Percentiles rank a stretch among this genome's conserved stretches.
phyloP scores from a whole-genome alignment of 2,113 vertebrate species.

The Microcebus griseorufus region DNA sequence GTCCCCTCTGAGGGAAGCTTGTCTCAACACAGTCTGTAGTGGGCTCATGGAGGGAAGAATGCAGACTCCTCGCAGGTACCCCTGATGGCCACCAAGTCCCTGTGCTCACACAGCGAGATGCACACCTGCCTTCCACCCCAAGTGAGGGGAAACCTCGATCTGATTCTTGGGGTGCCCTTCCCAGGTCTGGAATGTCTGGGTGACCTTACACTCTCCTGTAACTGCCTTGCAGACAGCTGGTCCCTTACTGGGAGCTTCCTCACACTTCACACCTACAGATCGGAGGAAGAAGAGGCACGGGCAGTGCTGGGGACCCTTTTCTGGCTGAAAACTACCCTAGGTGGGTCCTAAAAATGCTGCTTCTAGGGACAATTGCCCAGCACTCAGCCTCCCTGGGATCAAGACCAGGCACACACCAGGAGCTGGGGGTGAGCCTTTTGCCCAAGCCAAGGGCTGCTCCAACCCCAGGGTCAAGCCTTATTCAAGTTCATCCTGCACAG shows the following conservation, averaged over 20 bases:
- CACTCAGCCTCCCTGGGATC: not conserved
- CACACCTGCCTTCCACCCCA: not conserved
- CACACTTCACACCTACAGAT: not conserved
- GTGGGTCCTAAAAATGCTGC: not conserved
- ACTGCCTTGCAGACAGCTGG: not conserved
- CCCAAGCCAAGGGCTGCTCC: not conserved
- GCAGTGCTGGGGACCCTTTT: not conserved
- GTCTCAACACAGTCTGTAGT: not conserved
- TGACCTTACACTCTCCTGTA: not conserved
- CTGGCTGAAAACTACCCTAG: not conserved
- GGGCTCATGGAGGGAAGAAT: not conserved
- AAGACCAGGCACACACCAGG: not conserved
- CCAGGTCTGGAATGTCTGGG: not conserved
- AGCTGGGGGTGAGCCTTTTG: not conserved
- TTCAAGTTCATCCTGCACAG: not conserved
- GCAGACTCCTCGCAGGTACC: not conserved
- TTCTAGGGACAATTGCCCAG: not conserved
- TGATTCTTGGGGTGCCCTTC: not conserved
- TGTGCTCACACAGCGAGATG: too few relatives aligned
- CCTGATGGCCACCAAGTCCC: rapidly evolving
- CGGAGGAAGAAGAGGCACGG: not conserved
- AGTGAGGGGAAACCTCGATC: not conserved
- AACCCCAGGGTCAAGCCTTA: not conserved
- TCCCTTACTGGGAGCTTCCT: not conserved
- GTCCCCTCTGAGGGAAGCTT: not conserved